phyloP scores from a whole-genome alignment of 53 echinoderm and acorn worm species.

The Crossaster papposus region DNA sequence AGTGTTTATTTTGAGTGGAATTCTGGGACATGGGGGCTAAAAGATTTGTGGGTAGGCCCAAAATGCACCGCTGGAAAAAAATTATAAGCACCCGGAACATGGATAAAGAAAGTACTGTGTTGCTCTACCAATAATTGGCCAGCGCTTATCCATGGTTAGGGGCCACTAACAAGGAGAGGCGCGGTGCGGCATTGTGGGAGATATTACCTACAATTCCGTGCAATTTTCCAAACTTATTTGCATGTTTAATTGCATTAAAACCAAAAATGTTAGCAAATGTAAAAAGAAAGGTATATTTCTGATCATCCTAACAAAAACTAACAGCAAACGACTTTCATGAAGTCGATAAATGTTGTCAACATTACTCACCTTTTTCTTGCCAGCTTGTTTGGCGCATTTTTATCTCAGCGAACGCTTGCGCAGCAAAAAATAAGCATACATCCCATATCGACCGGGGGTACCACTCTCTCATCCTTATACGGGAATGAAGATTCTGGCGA shows the following conservation, averaged over 20 bases:
- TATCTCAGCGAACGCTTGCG: neutral
- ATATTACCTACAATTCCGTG: conserved; percentile 76
- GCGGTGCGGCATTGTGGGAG: conserved; percentile 72
- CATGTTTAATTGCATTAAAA: conserved; percentile 8
- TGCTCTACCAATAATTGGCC: too few relatives aligned
- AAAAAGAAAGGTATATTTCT: neutral
- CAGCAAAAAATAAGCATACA: conserved; percentile 40
- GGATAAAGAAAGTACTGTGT: conserved; percentile 7
- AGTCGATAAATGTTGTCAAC: neutral
- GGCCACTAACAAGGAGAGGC: conserved; percentile 11
- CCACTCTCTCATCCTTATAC: neutral
- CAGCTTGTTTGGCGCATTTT: conserved; percentile 38
- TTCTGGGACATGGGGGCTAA: conserved; percentile 56
- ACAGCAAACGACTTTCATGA: neutral
- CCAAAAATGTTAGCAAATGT: neutral
- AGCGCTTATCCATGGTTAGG: conserved; percentile 51
- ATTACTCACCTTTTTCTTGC: conserved; percentile 39
- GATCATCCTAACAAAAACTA: neutral
- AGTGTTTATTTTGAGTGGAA: conserved; percentile 41
- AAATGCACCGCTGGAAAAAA: conserved; percentile 76
- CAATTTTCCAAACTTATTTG: conserved; percentile 42
- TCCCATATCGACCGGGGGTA: conserved; percentile 23
- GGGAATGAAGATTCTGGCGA: too few relatives aligned
- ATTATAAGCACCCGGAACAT: conserved; percentile 9
- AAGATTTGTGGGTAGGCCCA: conserved; percentile 99